A percentile compares a stretch with the other conserved stretches of the same genome.
Evolutionary conservation across 1,140 invertebrate genomes (phyloP).

Genomic region (Drosophila kurseongensis): DNA sequence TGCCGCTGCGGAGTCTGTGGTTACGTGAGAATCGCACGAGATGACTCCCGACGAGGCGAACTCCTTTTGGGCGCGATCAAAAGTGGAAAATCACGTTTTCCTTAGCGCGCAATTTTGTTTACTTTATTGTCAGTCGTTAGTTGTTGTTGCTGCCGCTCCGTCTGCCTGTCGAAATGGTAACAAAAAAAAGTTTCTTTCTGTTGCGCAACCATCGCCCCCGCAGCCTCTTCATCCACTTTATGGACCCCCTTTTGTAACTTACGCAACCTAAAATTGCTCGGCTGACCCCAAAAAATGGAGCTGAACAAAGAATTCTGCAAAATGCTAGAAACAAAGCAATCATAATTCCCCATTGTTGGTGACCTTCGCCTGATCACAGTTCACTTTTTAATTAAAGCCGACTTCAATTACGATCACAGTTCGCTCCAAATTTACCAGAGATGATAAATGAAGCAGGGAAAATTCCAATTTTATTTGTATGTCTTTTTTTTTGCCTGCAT

Average conservation of each 20-base stretch:
- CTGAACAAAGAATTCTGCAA: conserved; percentile 59
- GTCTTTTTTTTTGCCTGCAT: conserved; percentile 28
- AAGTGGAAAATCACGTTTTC: conserved; percentile 79
- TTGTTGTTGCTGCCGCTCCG: conserved; percentile 32
- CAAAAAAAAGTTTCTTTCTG: conserved; percentile 41
- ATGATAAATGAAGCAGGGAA: conserved; percentile 68
- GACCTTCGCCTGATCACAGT: conserved; percentile 60
- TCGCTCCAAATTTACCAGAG: conserved; percentile 63
- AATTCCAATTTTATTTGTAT: conserved; percentile 30
- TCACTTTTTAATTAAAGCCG: conserved; percentile 70
- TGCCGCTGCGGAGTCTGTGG: conserved; percentile 32
- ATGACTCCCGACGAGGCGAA: conserved; percentile 34
- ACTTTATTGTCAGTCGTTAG: conserved; percentile 49
- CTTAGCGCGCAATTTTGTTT: conserved; percentile 74
- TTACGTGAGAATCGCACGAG: conserved; percentile 70
- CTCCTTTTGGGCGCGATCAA: conserved; percentile 74
- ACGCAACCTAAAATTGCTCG: conserved; percentile 54
- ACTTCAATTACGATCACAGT: conserved; percentile 62
- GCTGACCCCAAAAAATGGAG: conserved; percentile 55
- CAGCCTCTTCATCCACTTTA: neutral
- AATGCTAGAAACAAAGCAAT: conserved; percentile 59
- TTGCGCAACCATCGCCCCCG: conserved; percentile 58
- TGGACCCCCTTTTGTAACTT: conserved; percentile 50
- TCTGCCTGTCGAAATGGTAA: conserved; percentile 64
- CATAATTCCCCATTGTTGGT: conserved; percentile 58